These are phyloP conservation scores for Dufourea novaeangliae DNA, from an alignment of 1,140 invertebrate species.

Conservation along the genomic window DNA sequence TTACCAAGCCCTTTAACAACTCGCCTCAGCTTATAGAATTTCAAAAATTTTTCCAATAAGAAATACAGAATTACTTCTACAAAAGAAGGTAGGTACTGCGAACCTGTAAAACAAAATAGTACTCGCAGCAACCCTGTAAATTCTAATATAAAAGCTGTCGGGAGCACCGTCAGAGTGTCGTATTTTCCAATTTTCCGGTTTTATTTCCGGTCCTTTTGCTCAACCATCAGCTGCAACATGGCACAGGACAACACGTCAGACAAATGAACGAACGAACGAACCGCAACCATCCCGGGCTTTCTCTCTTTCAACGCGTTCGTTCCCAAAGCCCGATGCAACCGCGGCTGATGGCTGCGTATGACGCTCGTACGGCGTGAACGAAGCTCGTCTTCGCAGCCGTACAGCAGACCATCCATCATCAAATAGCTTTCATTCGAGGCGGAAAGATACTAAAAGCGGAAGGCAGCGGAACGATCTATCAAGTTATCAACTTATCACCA, in stretches of 20 bases:
- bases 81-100: too few species aligned
- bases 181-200: neutral
- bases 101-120: too few species aligned
- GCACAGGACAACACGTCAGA: neutral
- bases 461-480: constrained; percentile 7
- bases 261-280: neutral
- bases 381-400: neutral
- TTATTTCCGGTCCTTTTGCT: neutral
- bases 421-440: neutral
- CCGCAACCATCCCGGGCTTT: neutral
- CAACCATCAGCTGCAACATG: neutral
- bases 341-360: neutral
- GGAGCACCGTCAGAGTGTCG: neutral
- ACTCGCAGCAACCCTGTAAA: neutral
- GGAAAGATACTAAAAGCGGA: constrained; percentile 5
- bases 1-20: too few species aligned
- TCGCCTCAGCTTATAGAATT: too few species aligned
- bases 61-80: too few species aligned
- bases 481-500: constrained; percentile 26
- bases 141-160: too few species aligned
- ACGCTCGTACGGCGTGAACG: neutral
- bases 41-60: too few species aligned
- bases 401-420: constrained; percentile 21
- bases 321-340: neutral
- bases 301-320: neutral